phyloP scores from a whole-genome alignment of 2,888 invertebrate species.

The Thelaira solivaga region DNA sequence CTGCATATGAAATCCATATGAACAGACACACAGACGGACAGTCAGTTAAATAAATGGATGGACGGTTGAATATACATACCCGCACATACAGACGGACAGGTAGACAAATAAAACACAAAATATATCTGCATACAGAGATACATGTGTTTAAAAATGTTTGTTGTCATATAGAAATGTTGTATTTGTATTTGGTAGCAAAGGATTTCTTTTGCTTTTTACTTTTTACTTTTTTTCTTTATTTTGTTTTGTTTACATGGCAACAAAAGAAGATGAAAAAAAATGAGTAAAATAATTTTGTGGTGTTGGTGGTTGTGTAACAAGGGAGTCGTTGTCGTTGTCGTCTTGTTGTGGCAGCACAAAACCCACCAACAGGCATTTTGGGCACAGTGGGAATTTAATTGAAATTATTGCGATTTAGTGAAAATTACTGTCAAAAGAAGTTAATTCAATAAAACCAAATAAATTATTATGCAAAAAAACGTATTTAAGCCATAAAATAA shows the following conservation, averaged over 20 bases:
- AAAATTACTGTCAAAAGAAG: constrained; percentile 26
- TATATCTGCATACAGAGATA: constrained; percentile 58
- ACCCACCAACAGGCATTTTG: constrained; percentile 49
- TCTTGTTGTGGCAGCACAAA: constrained; percentile 24
- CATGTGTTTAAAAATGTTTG: constrained; percentile 51
- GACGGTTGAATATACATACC: background rate
- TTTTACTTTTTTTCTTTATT: no score
- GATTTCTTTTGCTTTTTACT: constrained; percentile 27
- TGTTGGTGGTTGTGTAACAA: constrained; percentile 55
- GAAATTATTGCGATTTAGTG: constrained; percentile 43
- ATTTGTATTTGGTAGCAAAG: constrained; percentile 46
- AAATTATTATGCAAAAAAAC: background rate
- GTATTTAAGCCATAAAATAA: no score
- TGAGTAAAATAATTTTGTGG: background rate
- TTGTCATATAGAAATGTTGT: constrained; percentile 37
- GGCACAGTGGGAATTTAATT: constrained; percentile 52
- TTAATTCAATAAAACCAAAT: background rate
- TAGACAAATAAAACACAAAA: constrained; percentile 39
- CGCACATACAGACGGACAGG: background rate
- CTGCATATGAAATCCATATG: background rate
- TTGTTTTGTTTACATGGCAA: no score
- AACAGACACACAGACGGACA: background rate
- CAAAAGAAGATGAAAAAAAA: background rate
- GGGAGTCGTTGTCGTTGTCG: constrained; percentile 43
- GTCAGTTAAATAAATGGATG: background rate